Evolutionary conservation across 1,140 invertebrate species (phyloP), one percentile per base, ranked within the genome.

Genomic region (Plectrocnemia conspersa): DNA sequence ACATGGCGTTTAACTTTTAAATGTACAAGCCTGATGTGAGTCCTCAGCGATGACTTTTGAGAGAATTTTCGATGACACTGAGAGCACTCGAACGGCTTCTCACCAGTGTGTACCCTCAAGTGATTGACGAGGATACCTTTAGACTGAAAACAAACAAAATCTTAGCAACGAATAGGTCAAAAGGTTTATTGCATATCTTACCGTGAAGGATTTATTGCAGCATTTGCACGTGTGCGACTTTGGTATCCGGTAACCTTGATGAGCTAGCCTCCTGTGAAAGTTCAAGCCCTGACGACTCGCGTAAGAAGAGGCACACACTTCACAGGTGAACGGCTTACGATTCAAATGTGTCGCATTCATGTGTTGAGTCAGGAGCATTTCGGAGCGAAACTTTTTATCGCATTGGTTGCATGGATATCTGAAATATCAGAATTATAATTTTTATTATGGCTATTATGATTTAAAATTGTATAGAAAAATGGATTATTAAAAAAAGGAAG

Each of bases 21-120:
- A 24, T 73, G 71, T 4, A 72, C 68, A 2, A 71, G 60, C 16
- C 66, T 68, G 41, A 68, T 58, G 63, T 73, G 71, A 4, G 71
- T 72, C 4, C 63, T 45, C 65, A 71, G 65, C 10, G 71, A 68
- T 10, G 68, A 71, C 11, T 66, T 64, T 55, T 74, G 71, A 5
- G 68, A 64, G 65, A 73, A 73, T 22, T 59, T 56, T 3, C 67
- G 59, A 1, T 74, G 73, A 64, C 79, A 80, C 42, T 74, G 64
- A 3, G 65, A 64, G 59, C 78, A 80, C 40, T 69, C 68, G 64
- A 74, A 79, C 4, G 77, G 77, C 52, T 76, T 71, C 64, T 79
- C 73, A 59, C 80, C 80, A 1, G 80, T 83, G 64, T 82, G 81
- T 0, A 76, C 77, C 18, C 80, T 68, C 65, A 80, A 76, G 64